Evolutionary conservation across 2,113 vertebrate genomes (phyloP).

Genomic region (Tyto alba): DNA sequence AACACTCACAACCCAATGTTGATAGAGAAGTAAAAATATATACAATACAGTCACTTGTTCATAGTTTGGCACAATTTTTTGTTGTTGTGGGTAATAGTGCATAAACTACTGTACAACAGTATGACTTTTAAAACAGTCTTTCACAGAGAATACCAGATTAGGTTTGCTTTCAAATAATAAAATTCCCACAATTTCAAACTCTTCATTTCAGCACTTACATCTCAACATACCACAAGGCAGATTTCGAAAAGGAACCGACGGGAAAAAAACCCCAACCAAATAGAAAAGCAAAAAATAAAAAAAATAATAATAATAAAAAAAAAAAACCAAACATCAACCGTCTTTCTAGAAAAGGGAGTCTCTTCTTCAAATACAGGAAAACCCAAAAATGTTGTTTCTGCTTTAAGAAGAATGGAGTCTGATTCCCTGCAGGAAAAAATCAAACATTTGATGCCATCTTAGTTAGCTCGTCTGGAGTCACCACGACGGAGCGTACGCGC

Average conservation of each 20-base stretch:
- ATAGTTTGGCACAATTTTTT: constrained; percentile 94
- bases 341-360: constrained; percentile 87
- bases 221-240: constrained; percentile 83
- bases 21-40: constrained; percentile 85
- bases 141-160: constrained; percentile 77
- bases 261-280: background rate
- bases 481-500: constrained; percentile 64
- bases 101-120: constrained; percentile 94
- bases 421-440: constrained; percentile 80
- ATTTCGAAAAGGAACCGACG: constrained; percentile 75
- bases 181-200: constrained; percentile 74
- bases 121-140: constrained; percentile 79
- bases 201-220: constrained; percentile 85
- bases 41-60: constrained; percentile 94
- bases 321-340: constrained; percentile 74
- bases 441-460: constrained; percentile 80
- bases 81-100: constrained; percentile 89
- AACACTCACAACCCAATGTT: constrained; percentile 87
- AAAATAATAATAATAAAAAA: background rate
- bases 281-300: background rate
- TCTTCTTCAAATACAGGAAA: constrained; percentile 92
- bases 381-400: constrained; percentile 93
- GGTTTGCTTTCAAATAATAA: constrained; percentile 73
- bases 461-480: constrained; percentile 70
- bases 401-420: constrained; percentile 86